Conservation (phyloP, 1,140 invertebrate genomes). For the Microplitis mediator region DNA sequence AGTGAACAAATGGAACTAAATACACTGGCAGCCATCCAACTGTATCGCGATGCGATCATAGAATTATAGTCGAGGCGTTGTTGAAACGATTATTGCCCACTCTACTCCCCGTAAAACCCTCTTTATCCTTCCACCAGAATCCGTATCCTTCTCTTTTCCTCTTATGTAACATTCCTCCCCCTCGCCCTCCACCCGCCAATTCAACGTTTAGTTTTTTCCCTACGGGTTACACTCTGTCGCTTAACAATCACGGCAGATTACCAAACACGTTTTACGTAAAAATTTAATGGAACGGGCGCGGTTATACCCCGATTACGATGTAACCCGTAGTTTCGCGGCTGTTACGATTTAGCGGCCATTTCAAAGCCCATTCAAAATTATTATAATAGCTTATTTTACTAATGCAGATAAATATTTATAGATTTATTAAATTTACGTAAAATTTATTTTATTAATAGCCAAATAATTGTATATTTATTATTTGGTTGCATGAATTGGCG, state of each 20-base stretch:
- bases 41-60: slow-evolving; percentile 55
- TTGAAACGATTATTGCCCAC: slow-evolving; percentile 58
- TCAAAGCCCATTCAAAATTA: slow-evolving; percentile 51
- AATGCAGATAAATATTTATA: too few species aligned
- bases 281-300: neutral
- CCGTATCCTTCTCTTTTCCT: neutral
- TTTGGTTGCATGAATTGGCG: too few species aligned
- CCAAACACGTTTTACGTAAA: slow-evolving; percentile 2
- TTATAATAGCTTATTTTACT: slow-evolving; percentile 47
- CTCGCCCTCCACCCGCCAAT: too few species aligned
- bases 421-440: too few species aligned
- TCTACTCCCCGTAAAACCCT: neutral
- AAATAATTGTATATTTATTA: too few species aligned
- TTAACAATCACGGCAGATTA: neutral
- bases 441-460: too few species aligned
- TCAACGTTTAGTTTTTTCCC: too few species aligned
- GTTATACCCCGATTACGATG: slow-evolving; percentile 57
- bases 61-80: slow-evolving; percentile 59
- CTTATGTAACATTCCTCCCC: too few species aligned
- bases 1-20: too few species aligned
- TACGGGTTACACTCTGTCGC: too few species aligned
- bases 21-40: slow-evolving; percentile 49
- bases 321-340: slow-evolving; percentile 53
- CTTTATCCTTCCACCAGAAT: neutral
- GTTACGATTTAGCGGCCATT: slow-evolving; percentile 49